These are phyloP conservation scores for Lucilia cuprina DNA, from an alignment of 1,140 invertebrate species.

Conservation along the genomic window DNA sequence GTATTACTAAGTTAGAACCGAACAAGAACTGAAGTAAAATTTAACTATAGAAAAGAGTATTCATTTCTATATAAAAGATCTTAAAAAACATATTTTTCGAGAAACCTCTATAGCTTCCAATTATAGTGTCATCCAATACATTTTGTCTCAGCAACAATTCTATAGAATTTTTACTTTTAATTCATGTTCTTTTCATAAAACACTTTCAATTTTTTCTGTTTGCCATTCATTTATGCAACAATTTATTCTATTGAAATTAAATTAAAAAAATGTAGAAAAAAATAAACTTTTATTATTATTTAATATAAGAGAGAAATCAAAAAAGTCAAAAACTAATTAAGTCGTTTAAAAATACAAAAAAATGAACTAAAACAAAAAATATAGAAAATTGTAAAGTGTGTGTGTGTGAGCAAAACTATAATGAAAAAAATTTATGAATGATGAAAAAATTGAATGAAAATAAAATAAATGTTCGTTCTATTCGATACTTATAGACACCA, in stretches of 20 bases:
- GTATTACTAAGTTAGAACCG: too few relatives aligned
- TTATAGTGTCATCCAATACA: too few relatives aligned
- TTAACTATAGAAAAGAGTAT: too few relatives aligned
- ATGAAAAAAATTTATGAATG: not conserved
- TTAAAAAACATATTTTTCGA: too few relatives aligned
- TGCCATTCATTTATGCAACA: not conserved
- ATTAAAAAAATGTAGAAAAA: not conserved
- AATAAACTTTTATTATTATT: not conserved
- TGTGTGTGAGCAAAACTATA: not conserved
- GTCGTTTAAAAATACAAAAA: not conserved
- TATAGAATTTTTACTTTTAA: too few relatives aligned
- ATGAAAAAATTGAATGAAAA: not conserved
- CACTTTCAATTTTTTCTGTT: not conserved
- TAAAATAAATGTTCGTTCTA: not conserved
- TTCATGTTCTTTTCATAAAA: too few relatives aligned
- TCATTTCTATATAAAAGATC: too few relatives aligned
- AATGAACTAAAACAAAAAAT: not conserved
- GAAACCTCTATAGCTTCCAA: too few relatives aligned
- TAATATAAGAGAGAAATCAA: not conserved
- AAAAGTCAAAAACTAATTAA: conserved; percentile 12
- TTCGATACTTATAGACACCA: not conserved
- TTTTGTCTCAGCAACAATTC: too few relatives aligned
- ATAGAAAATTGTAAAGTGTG: too few relatives aligned
- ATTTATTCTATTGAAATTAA: not conserved
- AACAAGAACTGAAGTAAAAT: too few relatives aligned